Evolutionary conservation across 2,113 vertebrate species (phyloP).

Genomic region (Triplophysa tibetana): DNA sequence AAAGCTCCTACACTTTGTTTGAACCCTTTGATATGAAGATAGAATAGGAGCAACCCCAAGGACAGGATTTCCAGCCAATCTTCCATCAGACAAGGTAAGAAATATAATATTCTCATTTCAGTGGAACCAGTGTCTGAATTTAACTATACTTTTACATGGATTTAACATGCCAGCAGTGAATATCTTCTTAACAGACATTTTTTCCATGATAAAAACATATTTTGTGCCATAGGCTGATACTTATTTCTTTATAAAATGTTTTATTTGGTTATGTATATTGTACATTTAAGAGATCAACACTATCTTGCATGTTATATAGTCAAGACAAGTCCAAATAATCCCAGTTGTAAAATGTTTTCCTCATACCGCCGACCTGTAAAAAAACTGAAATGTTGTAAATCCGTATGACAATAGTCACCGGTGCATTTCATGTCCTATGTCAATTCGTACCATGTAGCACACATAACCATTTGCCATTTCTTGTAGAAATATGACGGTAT

Average conservation of each 20-base stretch:
- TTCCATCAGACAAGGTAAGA: constrained; percentile 27
- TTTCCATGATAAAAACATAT: too few species aligned
- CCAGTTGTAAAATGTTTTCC: neutral
- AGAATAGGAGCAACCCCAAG: constrained; percentile 20
- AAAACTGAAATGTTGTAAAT: neutral
- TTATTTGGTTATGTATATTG: too few species aligned
- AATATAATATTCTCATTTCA: constrained; percentile 37
- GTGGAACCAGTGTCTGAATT: neutral
- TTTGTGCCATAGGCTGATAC: too few species aligned
- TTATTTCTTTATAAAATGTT: too few species aligned
- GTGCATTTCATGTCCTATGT: neutral
- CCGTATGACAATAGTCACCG: neutral
- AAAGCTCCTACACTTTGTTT: constrained; percentile 10
- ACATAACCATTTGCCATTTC: constrained; percentile 7
- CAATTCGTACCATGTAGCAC: neutral
- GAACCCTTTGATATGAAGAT: constrained; percentile 23
- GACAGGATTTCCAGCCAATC: constrained; percentile 37
- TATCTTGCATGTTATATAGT: neutral
- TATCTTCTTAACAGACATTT: too few species aligned
- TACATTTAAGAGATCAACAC: too few species aligned
- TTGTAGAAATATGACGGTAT: constrained; percentile 48
- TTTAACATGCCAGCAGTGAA: too few species aligned
- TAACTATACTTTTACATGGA: too few species aligned
- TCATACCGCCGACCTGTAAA: neutral
- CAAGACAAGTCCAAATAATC: neutral